Evolutionary conservation across 2,888 invertebrate species (phyloP).

Genomic region (Troides helena): DNA sequence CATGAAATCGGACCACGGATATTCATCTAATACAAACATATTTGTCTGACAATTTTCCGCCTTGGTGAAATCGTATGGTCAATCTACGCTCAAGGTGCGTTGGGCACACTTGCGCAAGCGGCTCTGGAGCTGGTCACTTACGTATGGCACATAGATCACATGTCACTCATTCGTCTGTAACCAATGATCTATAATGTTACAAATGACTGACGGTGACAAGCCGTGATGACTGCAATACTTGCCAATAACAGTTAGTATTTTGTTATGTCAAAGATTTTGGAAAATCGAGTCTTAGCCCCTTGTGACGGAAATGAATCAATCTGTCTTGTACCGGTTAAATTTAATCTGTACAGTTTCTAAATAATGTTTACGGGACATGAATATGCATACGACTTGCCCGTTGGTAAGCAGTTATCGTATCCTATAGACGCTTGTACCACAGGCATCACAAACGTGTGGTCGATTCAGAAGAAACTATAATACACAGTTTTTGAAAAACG

Average conservation of each 20-base stretch:
- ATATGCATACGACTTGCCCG: too few species aligned
- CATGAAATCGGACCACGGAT: too few species aligned
- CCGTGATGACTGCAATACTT: conserved; percentile 14
- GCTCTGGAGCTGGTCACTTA: conserved; percentile 34
- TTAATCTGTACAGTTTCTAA: background rate
- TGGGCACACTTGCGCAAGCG: conserved; percentile 57
- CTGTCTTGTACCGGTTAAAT: background rate
- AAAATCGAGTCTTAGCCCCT: background rate
- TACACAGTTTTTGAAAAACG: too few species aligned
- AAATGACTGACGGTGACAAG: conserved; percentile 1
- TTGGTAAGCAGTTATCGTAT: too few species aligned
- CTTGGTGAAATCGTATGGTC: background rate
- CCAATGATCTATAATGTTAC: conserved; percentile 19
- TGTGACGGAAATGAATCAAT: background rate
- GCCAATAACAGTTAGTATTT: conserved; percentile 2
- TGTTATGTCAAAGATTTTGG: conserved; percentile 2
- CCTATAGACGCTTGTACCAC: too few species aligned
- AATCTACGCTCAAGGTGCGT: conserved; percentile 34
- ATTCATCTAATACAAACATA: background rate
- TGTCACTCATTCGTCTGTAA: conserved; percentile 31
- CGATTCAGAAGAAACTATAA: too few species aligned
- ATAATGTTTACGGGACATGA: background rate
- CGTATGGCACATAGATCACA: conserved; percentile 56
- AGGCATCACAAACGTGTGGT: too few species aligned
- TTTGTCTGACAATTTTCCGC: conserved; percentile 11